Evolutionary conservation across 2,113 vertebrate species (phyloP).

Genomic region (Setophaga petechia): DNA sequence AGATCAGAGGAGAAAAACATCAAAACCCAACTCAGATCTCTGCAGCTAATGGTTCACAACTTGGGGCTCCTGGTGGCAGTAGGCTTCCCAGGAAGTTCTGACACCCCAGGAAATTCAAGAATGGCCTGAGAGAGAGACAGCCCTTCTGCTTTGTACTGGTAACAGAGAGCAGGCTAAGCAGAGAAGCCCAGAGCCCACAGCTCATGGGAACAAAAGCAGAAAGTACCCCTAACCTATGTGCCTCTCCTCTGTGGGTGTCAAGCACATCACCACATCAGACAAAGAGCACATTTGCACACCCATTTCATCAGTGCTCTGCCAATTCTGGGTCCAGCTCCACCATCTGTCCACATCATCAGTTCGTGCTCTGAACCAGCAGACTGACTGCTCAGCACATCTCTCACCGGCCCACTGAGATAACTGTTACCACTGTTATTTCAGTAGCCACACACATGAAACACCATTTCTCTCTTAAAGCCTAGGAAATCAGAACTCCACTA

Average conservation of each 20-base stretch:
- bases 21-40: background rate
- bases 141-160: background rate
- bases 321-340: background rate
- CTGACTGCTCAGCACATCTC: accelerated
- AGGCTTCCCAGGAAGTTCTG: background rate
- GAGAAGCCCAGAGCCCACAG: background rate
- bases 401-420: background rate
- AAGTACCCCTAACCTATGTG: background rate
- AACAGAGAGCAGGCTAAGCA: background rate
- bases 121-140: background rate
- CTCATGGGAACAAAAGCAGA: background rate
- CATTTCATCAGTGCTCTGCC: background rate
- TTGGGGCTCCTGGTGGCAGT: background rate
- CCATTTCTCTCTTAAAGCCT: background rate
- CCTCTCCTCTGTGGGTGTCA: background rate
- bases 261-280: background rate
- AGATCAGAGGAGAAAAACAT: background rate
- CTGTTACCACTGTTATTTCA: background rate
- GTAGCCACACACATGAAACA: background rate
- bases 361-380: background rate
- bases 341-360: background rate
- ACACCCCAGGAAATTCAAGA: background rate
- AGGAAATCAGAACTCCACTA: background rate
- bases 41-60: background rate
- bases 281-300: background rate